These are phyloP conservation scores for Dendrocincla tyrannina DNA, from an alignment of 2,797 vertebrate genomes.

Conservation along the genomic window DNA sequence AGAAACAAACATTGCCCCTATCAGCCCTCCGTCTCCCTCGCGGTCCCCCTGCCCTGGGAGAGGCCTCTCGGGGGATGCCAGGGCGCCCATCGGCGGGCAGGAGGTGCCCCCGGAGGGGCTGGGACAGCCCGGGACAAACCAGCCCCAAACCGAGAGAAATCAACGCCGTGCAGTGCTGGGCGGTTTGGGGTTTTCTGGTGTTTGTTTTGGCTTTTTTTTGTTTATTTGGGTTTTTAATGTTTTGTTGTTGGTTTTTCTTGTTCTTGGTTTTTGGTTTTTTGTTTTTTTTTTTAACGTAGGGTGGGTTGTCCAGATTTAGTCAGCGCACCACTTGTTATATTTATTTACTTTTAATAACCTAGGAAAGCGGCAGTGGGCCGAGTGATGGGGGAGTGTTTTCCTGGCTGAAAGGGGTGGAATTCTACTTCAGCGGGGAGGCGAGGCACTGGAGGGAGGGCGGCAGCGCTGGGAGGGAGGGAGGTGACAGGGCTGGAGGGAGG, in stretches of 20 bases:
- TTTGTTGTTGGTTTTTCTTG: too few species aligned
- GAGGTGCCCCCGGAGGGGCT: neutral
- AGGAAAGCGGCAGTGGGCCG: neutral
- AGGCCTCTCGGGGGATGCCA: neutral
- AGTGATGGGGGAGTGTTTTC: neutral
- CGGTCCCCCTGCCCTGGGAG: neutral
- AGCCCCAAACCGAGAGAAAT: too few species aligned
- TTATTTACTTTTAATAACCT: neutral
- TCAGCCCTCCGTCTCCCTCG: neutral
- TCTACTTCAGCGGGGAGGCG: accelerated
- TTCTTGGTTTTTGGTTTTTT: too few species aligned
- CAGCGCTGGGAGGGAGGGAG: too few species aligned
- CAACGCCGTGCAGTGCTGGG: neutral
- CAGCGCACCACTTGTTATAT: neutral
- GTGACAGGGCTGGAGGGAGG: neutral
- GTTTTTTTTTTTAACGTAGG: too few species aligned
- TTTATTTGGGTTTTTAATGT: too few species aligned
- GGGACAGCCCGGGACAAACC: too few species aligned
- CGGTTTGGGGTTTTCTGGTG: neutral
- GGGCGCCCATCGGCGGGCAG: neutral
- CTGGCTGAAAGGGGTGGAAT: neutral
- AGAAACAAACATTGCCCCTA: neutral
- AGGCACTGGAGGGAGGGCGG: neutral
- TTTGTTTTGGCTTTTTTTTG: too few species aligned
- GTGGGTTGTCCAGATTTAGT: neutral